phyloP scores from a whole-genome alignment of 1,140 invertebrate genomes.

The Atta texana region DNA sequence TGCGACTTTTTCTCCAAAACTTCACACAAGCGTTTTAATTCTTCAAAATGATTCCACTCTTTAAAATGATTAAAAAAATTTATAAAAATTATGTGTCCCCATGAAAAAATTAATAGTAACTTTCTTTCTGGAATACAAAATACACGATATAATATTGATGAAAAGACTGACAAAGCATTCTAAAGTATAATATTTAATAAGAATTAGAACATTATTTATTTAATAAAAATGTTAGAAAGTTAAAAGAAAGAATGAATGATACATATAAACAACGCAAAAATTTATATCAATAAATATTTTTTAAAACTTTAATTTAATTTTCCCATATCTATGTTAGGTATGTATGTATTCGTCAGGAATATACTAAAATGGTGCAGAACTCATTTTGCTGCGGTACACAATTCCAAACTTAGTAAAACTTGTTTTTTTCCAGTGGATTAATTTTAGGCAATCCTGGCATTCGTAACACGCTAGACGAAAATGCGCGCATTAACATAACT shows the following conservation, averaged over 20 bases:
- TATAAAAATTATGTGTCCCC: neutral
- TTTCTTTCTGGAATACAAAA: neutral
- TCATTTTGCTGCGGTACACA: neutral
- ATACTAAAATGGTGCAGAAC: neutral
- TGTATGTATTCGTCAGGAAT: neutral
- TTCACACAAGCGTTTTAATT: neutral
- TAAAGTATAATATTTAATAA: neutral
- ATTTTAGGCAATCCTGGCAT: slow-evolving; percentile 37
- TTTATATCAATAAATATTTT: neutral
- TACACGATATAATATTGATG: neutral
- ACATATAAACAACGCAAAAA: neutral
- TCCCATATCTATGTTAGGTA: neutral
- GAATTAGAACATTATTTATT: neutral
- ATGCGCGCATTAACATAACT: slow-evolving; percentile 56
- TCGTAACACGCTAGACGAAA: slow-evolving; percentile 40
- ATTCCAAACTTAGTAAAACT: slow-evolving; percentile 3
- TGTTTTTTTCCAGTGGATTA: slow-evolving; percentile 53
- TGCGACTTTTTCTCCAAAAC: neutral
- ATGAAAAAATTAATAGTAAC: neutral
- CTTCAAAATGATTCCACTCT: neutral
- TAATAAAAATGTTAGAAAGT: neutral
- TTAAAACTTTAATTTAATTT: neutral
- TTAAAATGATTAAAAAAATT: slow-evolving; percentile 2
- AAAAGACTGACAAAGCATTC: too few relatives aligned
- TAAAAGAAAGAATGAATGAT: too few relatives aligned